Evolutionary conservation across 2,797 vertebrate genomes (phyloP).

Genomic region (Avahi laniger): DNA sequence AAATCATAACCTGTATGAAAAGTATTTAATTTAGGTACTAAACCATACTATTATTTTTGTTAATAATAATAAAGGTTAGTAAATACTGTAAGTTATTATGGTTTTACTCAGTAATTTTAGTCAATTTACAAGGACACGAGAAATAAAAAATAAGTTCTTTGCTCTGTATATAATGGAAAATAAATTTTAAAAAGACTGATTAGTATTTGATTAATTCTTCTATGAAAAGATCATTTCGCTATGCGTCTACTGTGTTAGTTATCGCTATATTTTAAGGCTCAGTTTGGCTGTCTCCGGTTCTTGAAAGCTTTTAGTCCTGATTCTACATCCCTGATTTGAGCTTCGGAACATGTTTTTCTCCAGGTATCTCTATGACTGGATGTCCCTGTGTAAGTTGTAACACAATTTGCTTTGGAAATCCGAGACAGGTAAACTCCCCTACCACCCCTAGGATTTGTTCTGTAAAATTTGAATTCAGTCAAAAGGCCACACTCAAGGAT

Average conservation of each 20-base stretch:
- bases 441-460: neutral
- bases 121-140: neutral
- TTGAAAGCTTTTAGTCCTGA: neutral
- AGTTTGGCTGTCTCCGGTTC: neutral
- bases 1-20: neutral
- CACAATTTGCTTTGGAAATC: constrained; percentile 45
- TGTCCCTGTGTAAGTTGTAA: neutral
- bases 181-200: neutral
- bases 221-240: neutral
- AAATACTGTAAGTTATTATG: neutral
- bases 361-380: neutral
- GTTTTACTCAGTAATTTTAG: constrained; percentile 21
- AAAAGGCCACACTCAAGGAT: neutral
- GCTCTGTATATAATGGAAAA: neutral
- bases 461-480: neutral
- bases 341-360: neutral
- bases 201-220: neutral
- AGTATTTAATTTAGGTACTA: constrained; percentile 13
- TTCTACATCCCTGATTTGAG: neutral
- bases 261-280: neutral
- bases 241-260: neutral
- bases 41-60: neutral
- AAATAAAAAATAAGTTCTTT: neutral
- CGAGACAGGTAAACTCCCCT: constrained; percentile 1
- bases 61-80: neutral